phyloP scores from a whole-genome alignment of 2,797 vertebrate species.

The Prionace glauca region DNA sequence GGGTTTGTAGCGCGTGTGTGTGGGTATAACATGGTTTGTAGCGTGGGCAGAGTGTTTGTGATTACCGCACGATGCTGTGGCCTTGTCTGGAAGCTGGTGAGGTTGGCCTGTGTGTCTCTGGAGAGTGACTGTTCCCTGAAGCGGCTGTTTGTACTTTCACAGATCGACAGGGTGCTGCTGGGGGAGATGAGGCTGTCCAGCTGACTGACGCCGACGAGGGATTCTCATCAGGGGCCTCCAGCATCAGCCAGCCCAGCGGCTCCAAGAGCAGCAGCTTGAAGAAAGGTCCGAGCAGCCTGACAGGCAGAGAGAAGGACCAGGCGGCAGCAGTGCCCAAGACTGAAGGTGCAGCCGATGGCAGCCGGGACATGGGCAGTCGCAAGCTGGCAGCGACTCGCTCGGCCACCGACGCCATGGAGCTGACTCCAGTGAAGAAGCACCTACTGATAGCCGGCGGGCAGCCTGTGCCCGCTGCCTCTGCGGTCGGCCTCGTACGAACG shows the following conservation, averaged over 20 bases:
- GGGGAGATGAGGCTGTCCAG: slow-evolving; percentile 81
- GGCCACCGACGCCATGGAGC: slow-evolving; percentile 69
- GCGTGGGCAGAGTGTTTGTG: no score
- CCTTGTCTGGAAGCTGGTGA: no score
- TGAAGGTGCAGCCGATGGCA: slow-evolving; percentile 54
- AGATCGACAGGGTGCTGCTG: slow-evolving; percentile 80
- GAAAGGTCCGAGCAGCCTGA: slow-evolving; percentile 64
- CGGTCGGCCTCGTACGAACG: slow-evolving; percentile 75
- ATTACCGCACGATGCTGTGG: no score
- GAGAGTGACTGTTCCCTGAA: neutral
- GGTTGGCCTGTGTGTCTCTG: neutral
- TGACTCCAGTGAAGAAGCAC: slow-evolving; percentile 86
- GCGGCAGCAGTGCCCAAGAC: slow-evolving; percentile 54
- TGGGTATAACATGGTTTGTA: no score
- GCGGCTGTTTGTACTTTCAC: slow-evolving; percentile 34
- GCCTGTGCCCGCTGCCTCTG: slow-evolving; percentile 65
- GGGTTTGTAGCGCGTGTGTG: no score
- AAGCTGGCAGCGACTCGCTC: slow-evolving; percentile 62
- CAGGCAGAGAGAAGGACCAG: slow-evolving; percentile 63
- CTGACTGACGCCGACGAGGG: slow-evolving; percentile 93
- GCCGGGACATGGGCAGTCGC: slow-evolving; percentile 54
- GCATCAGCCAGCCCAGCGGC: slow-evolving; percentile 86
- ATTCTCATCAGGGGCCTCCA: slow-evolving; percentile 92
- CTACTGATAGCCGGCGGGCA: slow-evolving; percentile 78
- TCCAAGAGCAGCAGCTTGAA: slow-evolving; percentile 66